Base-by-base conservation (phyloP, 2,888 invertebrate species). In the Nomada goodeniana region DNA sequence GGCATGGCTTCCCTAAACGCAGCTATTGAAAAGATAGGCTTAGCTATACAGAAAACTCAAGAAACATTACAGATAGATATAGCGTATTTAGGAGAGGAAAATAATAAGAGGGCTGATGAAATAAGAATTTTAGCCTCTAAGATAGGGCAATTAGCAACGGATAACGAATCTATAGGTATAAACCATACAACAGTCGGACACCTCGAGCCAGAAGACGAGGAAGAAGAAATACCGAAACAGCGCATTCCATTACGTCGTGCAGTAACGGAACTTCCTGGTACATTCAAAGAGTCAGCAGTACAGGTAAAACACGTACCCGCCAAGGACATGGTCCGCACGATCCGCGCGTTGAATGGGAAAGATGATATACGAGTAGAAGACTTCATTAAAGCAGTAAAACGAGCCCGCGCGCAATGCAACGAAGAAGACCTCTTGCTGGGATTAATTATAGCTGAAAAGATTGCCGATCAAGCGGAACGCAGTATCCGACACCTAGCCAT, bases 351-450 rank as follows among this genome's bases (percentile, higher is more conserved):
- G 7, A 11, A 18, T 1, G 69, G 59, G 13, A 18, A 13, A 3
- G 57, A 59, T 18, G 69, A 69, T 26, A 47, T 44, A 11, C 59
- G 69, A 3, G n/a, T 69, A 7, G 57, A 69, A 26, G 69, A 69
- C n/a, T 69, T 52, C 9, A 65, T 65, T 10, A 26, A 29, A 10
- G 4, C 13, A 15, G n/a, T 52, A 10, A 26, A 29, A n/a, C 13
- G 15, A 9, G 69, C 69, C 2, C 2, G 10, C 10, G 18, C 11
- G 18, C 53, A 15, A 18, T 69, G 59, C n/a, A 26, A 10, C 18
- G 57, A 69, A 13, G 10, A 4, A 26, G 20, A 57, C 10, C 29
- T 44, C 44, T 11, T 69, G 0, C 55, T 68, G 15, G 42, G 44
- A 18, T 42, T 68, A 18, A 57, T 68, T 10, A 11, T 68, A 13